Conservation (phyloP, 2,797 vertebrate genomes). For the Chelonia mydas region DNA sequence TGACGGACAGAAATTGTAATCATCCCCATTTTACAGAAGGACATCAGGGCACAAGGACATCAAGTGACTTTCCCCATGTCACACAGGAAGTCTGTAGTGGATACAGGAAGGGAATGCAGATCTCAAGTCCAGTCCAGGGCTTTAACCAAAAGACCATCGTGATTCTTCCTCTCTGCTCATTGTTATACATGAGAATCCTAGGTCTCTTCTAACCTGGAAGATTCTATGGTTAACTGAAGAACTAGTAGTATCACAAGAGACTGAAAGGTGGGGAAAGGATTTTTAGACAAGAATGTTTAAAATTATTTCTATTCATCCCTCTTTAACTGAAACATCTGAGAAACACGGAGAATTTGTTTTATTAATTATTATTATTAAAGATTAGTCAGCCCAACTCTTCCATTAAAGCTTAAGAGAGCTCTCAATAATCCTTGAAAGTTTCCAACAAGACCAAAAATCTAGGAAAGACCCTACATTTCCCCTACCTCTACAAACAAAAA, state of each 20-base stretch:
- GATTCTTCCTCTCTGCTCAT: background rate
- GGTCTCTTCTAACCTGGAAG: no score
- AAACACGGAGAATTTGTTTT: fast-evolving
- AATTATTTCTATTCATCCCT: background rate
- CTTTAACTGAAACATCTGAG: background rate
- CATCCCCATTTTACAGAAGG: background rate
- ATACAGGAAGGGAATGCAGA: background rate
- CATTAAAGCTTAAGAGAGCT: background rate
- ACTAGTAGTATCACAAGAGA: no score
- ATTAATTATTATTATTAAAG: background rate
- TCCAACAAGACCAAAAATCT: background rate
- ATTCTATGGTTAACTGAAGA: no score
- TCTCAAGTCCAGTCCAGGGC: background rate
- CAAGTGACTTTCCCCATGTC: background rate
- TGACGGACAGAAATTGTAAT: background rate
- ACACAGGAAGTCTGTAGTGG: background rate
- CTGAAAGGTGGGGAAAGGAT: no score
- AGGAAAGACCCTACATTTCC: background rate
- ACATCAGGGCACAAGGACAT: background rate
- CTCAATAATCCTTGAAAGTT: background rate
- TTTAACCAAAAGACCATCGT: background rate
- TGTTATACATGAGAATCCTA: no score
- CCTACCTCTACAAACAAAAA: background rate
- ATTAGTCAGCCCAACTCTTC: background rate
- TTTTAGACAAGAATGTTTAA: background rate